A percentile compares a stretch with the other conserved stretches of the same genome.
Evolutionary conservation across 2,113 vertebrate species (phyloP).

Genomic region (Urocynchramus pylzowi): DNA sequence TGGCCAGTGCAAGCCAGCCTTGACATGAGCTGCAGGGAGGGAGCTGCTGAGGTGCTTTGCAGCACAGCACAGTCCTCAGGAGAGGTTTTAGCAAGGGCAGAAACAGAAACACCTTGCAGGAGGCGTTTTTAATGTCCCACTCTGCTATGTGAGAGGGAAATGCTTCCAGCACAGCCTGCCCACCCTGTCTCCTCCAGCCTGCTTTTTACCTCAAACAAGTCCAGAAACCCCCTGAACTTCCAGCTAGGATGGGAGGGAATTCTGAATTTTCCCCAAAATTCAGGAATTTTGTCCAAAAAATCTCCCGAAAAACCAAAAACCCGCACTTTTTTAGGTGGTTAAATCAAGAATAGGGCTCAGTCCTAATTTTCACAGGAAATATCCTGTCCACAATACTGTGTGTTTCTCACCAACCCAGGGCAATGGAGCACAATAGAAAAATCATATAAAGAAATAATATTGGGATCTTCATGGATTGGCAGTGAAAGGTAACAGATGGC

Average conservation of each 20-base stretch:
- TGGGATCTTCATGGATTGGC: neutral
- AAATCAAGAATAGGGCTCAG: neutral
- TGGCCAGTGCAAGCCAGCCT: neutral
- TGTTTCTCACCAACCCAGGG: neutral
- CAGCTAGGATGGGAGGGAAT: neutral
- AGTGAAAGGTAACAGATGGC: neutral
- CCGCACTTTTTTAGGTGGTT: neutral
- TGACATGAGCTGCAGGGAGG: neutral
- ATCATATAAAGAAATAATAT: neutral
- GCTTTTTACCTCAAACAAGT: neutral
- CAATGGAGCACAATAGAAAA: neutral
- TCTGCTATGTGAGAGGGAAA: neutral
- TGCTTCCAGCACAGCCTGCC: neutral
- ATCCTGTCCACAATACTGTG: rapidly evolving
- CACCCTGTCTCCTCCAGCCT: neutral
- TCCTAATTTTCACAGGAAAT: neutral
- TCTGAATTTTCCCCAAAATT: neutral
- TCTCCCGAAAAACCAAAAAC: too few relatives aligned
- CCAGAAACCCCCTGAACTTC: neutral
- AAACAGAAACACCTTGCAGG: neutral
- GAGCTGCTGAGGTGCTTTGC: neutral
- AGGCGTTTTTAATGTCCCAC: neutral
- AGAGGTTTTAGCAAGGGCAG: neutral
- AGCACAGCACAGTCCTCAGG: neutral
- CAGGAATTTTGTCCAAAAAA: neutral